These are phyloP conservation scores for Philantomba maxwellii DNA, from an alignment of 2,113 vertebrate species.

Conservation along the genomic window DNA sequence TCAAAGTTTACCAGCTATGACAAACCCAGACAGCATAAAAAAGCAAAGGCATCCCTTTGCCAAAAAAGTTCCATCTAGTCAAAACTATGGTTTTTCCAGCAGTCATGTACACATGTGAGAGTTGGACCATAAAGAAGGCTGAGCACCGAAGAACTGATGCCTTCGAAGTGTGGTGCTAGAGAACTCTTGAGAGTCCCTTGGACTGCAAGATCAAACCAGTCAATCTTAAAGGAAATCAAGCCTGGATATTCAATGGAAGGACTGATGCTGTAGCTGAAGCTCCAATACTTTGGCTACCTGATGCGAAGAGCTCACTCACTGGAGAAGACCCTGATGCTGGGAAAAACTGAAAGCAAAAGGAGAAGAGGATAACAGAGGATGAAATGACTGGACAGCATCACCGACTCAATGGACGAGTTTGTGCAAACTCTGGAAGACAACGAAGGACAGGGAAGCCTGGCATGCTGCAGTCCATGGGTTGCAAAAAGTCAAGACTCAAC, in stretches of 20 bases:
- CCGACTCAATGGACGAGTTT: neutral
- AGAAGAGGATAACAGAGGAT: neutral
- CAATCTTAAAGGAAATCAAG: neutral
- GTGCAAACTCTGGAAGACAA: neutral
- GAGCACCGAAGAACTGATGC: neutral
- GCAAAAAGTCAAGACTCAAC: neutral
- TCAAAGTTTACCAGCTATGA: neutral
- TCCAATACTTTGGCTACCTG: neutral
- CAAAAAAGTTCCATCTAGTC: neutral
- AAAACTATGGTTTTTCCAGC: neutral
- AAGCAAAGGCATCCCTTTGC: neutral
- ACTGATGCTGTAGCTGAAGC: neutral
- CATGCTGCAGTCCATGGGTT: neutral
- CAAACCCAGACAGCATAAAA: neutral
- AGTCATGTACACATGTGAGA: neutral
- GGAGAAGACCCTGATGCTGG: neutral
- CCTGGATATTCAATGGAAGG: neutral
- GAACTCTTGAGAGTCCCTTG: neutral
- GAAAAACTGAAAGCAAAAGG: neutral
- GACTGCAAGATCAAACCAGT: neutral
- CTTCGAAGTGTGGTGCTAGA: neutral
- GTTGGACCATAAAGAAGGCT: neutral
- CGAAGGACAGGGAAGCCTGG: neutral
- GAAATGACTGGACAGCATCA: neutral
- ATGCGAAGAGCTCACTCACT: neutral